These are phyloP conservation scores for Lasaia peninsularis DNA, from an alignment of 1,140 invertebrate species.

Conservation along the genomic window DNA sequence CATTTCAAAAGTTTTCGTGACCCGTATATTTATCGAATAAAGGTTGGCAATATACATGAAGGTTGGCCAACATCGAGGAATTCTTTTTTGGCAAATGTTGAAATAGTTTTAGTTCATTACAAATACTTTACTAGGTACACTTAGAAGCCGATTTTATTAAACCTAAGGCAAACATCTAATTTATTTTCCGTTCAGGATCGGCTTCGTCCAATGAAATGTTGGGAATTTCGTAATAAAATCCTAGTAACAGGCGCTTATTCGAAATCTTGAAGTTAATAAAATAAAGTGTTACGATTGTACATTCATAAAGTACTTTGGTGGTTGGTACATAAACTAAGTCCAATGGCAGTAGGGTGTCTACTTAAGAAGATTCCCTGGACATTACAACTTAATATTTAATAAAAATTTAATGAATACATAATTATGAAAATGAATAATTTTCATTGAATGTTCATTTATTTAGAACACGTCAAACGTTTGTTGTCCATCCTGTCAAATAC, in stretches of 20 bases:
- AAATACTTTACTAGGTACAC: constrained; percentile 11
- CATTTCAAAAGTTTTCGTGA: constrained; percentile 11
- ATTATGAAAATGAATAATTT: too few relatives aligned
- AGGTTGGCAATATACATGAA: constrained; percentile 2
- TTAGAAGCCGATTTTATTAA: constrained; percentile 8
- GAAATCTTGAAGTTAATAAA: not conserved
- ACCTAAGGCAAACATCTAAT: constrained; percentile 7
- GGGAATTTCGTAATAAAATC: constrained; percentile 8
- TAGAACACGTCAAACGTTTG: too few relatives aligned
- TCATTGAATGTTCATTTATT: too few relatives aligned
- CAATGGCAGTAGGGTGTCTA: too few relatives aligned
- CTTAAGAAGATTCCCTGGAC: too few relatives aligned
- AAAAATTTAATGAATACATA: too few relatives aligned
- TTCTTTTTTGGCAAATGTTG: constrained; percentile 9
- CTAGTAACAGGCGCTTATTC: not conserved
- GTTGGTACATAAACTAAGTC: too few relatives aligned
- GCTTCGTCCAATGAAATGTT: constrained; percentile 11
- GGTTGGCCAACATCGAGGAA: constrained; percentile 8
- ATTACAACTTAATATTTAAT: too few relatives aligned
- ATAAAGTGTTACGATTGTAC: not conserved
- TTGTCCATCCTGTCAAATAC: too few relatives aligned
- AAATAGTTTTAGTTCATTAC: constrained; percentile 12
- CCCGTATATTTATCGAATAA: constrained; percentile 10
- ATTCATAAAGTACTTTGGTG: too few relatives aligned
- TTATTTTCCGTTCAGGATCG: constrained; percentile 2